phyloP scores from a whole-genome alignment of 2,888 invertebrate genomes.

The Sympetrum striolatum region DNA sequence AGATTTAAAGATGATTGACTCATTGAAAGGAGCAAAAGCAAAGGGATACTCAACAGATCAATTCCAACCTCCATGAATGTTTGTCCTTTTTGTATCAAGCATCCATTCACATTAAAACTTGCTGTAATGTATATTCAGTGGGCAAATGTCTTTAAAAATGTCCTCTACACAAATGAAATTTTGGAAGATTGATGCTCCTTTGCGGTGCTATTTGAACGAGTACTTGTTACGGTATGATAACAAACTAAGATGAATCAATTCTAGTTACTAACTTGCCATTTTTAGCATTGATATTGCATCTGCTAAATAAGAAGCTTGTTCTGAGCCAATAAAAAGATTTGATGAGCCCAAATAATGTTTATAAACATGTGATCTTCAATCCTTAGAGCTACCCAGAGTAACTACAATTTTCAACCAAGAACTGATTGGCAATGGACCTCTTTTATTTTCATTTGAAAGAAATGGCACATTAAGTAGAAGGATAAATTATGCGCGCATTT shows the following conservation, averaged over 20 bases:
- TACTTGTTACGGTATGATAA: not conserved
- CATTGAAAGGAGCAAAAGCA: not conserved
- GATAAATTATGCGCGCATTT: slow-evolving; percentile 11
- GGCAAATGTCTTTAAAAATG: not conserved
- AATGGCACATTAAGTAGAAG: not conserved
- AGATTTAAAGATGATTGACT: not conserved
- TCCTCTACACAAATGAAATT: not conserved
- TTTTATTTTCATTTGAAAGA: not conserved
- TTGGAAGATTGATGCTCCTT: not conserved
- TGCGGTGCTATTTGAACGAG: not conserved
- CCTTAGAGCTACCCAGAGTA: not conserved
- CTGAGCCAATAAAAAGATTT: not conserved
- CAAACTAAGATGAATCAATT: not conserved
- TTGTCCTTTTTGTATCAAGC: slow-evolving; percentile 2
- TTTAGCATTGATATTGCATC: not conserved
- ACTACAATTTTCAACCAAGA: not conserved
- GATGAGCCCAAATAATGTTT: not conserved
- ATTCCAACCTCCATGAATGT: not conserved
- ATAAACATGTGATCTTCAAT: not conserved
- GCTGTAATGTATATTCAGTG: not conserved
- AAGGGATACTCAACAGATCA: not conserved
- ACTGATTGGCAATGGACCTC: not conserved
- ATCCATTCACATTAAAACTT: not conserved
- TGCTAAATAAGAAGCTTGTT: slow-evolving; percentile 10
- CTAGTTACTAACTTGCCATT: slow-evolving; percentile 8